Conservation (phyloP, 2,113 vertebrate species). For the Proteles cristata region DNA sequence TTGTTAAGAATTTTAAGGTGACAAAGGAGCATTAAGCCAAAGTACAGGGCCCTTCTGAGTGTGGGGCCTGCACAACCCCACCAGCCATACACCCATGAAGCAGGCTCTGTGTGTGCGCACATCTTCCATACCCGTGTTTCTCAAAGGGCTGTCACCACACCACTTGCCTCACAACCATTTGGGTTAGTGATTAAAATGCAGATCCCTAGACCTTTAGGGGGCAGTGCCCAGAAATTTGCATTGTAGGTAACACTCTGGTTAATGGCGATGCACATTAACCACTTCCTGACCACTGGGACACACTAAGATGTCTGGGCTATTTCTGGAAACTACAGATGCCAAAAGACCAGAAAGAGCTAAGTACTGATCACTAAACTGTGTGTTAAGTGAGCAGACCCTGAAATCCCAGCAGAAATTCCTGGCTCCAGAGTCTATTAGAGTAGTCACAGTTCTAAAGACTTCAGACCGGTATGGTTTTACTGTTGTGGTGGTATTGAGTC, state of each 20-base stretch:
- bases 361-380: background rate
- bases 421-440: background rate
- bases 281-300: background rate
- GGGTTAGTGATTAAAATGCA: background rate
- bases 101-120: background rate
- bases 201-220: background rate
- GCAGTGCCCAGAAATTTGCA: background rate
- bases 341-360: background rate
- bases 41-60: background rate
- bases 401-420: background rate
- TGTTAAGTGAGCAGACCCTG: background rate
- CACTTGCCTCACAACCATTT: background rate
- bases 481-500: background rate
- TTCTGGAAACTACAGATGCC: background rate
- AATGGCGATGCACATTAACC: background rate
- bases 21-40: background rate
- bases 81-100: accelerated
- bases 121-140: background rate
- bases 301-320: background rate
- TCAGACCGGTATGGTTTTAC: background rate
- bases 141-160: background rate
- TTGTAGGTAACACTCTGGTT: background rate
- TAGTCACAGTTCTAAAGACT: background rate
- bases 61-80: background rate
- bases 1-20: background rate